Evolutionary conservation across 2,797 vertebrate genomes (phyloP).

Genomic region (Pagetopsis macropterus): DNA sequence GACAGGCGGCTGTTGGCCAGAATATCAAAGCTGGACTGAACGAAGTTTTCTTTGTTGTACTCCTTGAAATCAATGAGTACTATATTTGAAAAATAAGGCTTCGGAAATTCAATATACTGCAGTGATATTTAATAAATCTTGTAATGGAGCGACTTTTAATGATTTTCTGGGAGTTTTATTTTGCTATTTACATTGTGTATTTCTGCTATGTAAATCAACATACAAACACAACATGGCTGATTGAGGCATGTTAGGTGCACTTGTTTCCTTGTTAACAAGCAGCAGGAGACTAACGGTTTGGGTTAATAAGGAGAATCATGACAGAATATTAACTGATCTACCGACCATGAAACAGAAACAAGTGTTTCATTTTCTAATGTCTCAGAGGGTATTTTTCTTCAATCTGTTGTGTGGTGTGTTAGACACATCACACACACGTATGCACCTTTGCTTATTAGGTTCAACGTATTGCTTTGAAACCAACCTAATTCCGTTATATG

Average conservation of each 20-base stretch:
- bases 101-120: constrained; percentile 37
- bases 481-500: no score
- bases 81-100: constrained; percentile 31
- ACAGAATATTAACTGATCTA: constrained; percentile 69
- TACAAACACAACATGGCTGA: constrained; percentile 45
- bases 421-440: neutral
- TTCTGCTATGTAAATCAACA: constrained; percentile 26
- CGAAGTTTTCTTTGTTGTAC: constrained; percentile 9
- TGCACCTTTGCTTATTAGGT: neutral
- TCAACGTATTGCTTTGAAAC: no score
- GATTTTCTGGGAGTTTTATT: constrained; percentile 15
- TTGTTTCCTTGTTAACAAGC: constrained; percentile 65
- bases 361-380: constrained; percentile 65
- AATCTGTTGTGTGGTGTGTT: constrained; percentile 23
- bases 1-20: constrained; percentile 39
- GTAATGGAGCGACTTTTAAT: constrained; percentile 11
- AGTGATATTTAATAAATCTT: constrained; percentile 33
- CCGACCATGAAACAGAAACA: constrained; percentile 61
- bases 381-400: constrained; percentile 43
- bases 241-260: constrained; percentile 49
- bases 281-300: constrained; percentile 54
- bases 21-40: constrained; percentile 40
- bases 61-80: constrained; percentile 45
- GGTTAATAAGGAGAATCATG: constrained; percentile 60
- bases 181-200: neutral